Evolutionary conservation across 2,113 vertebrate genomes (phyloP), one percentile per base, ranked within the genome.

Genomic region (Percina caprodes): DNA sequence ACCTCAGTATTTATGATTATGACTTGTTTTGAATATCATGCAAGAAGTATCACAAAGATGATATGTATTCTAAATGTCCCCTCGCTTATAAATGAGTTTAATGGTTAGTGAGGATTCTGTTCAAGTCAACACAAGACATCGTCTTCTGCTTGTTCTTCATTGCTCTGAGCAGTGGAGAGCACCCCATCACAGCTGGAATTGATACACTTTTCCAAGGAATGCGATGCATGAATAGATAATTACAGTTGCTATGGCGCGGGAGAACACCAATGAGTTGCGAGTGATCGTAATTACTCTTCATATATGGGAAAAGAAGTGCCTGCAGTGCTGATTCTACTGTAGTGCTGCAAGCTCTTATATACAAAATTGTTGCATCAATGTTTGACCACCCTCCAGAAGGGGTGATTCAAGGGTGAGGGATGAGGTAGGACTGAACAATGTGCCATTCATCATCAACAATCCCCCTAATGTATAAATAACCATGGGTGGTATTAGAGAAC

Each of bases 151-250:
- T 33, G 45, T 56, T 60, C 54, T 55, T 51, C 8, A 3, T 76
- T 39, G 60, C 78, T 54, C 12, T 19, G 48, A 76, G 60, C 69
- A 10, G 68, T 6, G 5, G 58, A 82, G 49, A 79, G 72, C 71
- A 1, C 5, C 49, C 80, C 56, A 48, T 39, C 23, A 76, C 52
- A 74, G 80, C 73, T 94, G 86, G 89, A 79, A 91, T 66, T 84
- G 61, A 93, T 92, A 90, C 77, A 82, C 66, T 90, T 73, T 85
- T 76, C 86, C 79, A 2, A 81, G 62, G 83, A 93, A 77, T 89
- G 89, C 58, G 78, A 86, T 87, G 80, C 91, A 80, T 74, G 85
- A 89, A 91, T 83, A 90, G 81, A 93, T 86, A 84, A 91, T 91
- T 91, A 89, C 55, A 87, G 85, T 89, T 80, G 82, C 86, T 33